Evolutionary conservation across 2,797 vertebrate genomes (phyloP), one percentile per base, ranked within the genome.

Genomic region (Tenualosa thibaudeaui): DNA sequence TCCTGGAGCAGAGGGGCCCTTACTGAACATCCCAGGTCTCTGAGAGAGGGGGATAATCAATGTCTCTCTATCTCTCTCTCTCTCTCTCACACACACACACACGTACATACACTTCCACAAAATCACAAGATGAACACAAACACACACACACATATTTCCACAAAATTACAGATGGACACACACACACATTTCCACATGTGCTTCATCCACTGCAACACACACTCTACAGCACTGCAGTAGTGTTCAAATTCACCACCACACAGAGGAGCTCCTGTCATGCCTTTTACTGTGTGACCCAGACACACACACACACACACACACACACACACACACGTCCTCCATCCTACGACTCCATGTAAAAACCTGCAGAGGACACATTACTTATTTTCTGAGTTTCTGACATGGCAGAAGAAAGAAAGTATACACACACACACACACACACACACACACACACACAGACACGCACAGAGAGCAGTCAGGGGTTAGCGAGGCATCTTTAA

Each of bases 1-100:
- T 95, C 94, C 93, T 90, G 60, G 82, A 58, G 24, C 81, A 83
- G 85, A 90, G 54, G 86, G 86, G 86, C 56, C 22, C 53, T 54
- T 19, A 54, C 8, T 81, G 83, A 82, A 87, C 78, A 85, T 19
- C 7, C 50, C 50, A 51, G 50, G 50, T 7, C 50, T 51, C 50
- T 9, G 10, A 51, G 50, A 51, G 10, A 46, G 46, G 7, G 50
- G 7, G 50, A 51, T 51, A 51, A 9, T 51, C 50, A 51, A 12
- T 51, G 4, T 51, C 50, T 51, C 50, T 51, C 50, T 51, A 3
- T 51, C 50, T 51, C 50, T 51, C 50, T 51, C 50, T 51, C 50
- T 51, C 50, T 12, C 10, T 3, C 8, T 0, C 68, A 43, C 26
- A 43, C 37, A 43, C 68, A 75, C 68, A 31, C 37, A 37, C 37